Evolutionary conservation across 2,888 invertebrate species (phyloP).

Genomic region (Mycogona germanica): DNA sequence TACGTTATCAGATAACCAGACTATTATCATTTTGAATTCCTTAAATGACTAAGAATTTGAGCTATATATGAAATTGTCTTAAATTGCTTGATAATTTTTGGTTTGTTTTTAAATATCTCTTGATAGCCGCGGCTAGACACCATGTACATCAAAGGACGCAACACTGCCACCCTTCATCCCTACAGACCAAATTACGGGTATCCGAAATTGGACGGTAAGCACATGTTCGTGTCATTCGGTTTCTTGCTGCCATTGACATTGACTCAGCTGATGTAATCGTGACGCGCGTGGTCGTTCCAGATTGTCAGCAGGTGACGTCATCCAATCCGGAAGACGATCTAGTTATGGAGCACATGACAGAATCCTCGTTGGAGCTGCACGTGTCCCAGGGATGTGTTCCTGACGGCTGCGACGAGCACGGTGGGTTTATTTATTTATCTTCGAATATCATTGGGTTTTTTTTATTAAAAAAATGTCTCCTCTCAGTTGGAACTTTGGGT

Average conservation of each 20-base stretch:
- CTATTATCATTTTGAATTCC: too few relatives aligned
- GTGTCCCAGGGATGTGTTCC: constrained; percentile 8
- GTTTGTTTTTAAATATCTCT: not conserved
- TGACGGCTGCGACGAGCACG: constrained; percentile 10
- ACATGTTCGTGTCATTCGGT: not conserved
- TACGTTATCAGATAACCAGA: too few relatives aligned
- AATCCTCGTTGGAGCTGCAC: constrained; percentile 16
- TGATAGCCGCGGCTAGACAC: constrained; percentile 10
- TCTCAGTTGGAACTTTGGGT: too few relatives aligned
- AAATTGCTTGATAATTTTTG: too few relatives aligned
- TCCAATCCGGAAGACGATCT: constrained; percentile 12
- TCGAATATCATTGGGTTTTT: too few relatives aligned
- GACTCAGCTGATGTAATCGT: not conserved
- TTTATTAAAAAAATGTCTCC: too few relatives aligned
- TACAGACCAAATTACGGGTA: constrained; percentile 4
- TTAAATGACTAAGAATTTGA: too few relatives aligned
- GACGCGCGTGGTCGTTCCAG: not conserved
- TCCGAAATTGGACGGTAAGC: constrained; percentile 9
- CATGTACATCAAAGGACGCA: constrained; percentile 7
- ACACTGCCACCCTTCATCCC: constrained; percentile 1
- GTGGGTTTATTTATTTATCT: too few relatives aligned
- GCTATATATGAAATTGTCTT: too few relatives aligned
- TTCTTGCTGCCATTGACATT: not conserved
- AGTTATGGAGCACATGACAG: constrained; percentile 11
- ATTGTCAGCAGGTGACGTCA: constrained; percentile 2